phyloP scores from a whole-genome alignment of 2,888 invertebrate species.

The Eristalis arbustorum region DNA sequence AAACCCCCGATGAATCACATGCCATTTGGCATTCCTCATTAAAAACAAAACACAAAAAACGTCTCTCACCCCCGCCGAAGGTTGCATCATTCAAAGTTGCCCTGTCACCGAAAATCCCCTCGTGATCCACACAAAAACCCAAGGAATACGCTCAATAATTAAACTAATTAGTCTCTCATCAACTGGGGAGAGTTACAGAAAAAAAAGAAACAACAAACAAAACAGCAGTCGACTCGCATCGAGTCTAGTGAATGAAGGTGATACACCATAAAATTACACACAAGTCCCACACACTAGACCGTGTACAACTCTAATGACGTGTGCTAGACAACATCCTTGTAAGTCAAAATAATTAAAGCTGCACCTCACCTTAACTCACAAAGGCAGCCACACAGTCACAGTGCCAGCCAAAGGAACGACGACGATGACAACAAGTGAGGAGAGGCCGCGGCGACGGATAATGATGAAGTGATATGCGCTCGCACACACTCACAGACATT shows the following conservation, averaged over 20 bases:
- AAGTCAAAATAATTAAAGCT: constrained; percentile 64
- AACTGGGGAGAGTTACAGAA: background rate
- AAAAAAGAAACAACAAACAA: background rate
- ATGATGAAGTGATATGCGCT: constrained; percentile 47
- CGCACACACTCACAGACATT: background rate
- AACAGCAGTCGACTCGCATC: background rate
- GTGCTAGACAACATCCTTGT: constrained; percentile 40
- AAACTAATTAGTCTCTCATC: constrained; percentile 40
- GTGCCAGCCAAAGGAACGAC: background rate
- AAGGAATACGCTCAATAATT: constrained; percentile 9
- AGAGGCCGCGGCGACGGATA: constrained; percentile 24
- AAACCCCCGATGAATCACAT: background rate
- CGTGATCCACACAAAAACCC: background rate
- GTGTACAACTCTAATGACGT: constrained; percentile 47
- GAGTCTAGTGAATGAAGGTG: constrained; percentile 5
- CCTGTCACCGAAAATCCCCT: background rate
- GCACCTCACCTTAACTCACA: constrained; percentile 24
- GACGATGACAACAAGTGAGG: background rate
- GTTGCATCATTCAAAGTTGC: background rate
- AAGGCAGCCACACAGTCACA: constrained; percentile 1
- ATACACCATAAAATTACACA: constrained; percentile 41
- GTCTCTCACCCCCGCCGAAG: background rate
- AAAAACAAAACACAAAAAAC: no score
- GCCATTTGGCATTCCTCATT: background rate
- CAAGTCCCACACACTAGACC: constrained; percentile 4